phyloP scores from a whole-genome alignment of 2,797 vertebrate genomes.

The Valencia hispanica region DNA sequence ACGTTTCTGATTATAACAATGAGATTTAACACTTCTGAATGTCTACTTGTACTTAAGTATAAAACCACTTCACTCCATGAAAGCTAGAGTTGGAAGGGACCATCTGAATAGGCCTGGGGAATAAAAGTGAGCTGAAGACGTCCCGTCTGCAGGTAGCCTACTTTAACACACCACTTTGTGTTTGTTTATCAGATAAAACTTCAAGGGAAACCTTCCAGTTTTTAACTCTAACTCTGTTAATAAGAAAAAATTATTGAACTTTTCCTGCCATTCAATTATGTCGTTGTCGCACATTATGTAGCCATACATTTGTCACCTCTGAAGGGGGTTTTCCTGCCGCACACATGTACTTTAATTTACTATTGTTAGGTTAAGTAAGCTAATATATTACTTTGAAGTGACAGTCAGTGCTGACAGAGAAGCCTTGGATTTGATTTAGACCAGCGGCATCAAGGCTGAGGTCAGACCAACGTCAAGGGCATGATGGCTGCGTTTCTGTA shows the following conservation, averaged over 20 bases:
- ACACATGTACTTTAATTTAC: conserved; percentile 27
- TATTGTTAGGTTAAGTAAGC: conserved; percentile 40
- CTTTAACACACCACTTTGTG: background rate
- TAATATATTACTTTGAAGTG: conserved; percentile 33
- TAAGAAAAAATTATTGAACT: background rate
- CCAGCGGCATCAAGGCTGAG: conserved; percentile 51
- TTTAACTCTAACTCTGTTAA: background rate
- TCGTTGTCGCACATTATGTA: background rate
- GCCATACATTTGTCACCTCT: background rate
- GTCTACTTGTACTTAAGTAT: background rate
- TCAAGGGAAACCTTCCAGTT: background rate
- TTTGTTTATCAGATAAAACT: background rate
- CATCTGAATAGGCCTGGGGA: background rate
- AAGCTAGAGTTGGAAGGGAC: background rate
- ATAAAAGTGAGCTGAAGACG: background rate
- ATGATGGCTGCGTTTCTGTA: conserved; percentile 14
- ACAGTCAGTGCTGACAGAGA: conserved; percentile 38
- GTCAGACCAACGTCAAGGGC: conserved; percentile 40
- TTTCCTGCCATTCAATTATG: background rate
- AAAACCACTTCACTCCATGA: background rate
- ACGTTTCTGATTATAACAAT: too few relatives aligned
- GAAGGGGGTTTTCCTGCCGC: conserved; percentile 4
- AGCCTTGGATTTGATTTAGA: conserved; percentile 77
- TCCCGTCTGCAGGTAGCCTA: background rate
- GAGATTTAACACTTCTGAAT: too few relatives aligned